Evolutionary conservation across 64 coral and sea anemone species (phyloP).

Genomic region (Dendrophyllia cribrosa): DNA sequence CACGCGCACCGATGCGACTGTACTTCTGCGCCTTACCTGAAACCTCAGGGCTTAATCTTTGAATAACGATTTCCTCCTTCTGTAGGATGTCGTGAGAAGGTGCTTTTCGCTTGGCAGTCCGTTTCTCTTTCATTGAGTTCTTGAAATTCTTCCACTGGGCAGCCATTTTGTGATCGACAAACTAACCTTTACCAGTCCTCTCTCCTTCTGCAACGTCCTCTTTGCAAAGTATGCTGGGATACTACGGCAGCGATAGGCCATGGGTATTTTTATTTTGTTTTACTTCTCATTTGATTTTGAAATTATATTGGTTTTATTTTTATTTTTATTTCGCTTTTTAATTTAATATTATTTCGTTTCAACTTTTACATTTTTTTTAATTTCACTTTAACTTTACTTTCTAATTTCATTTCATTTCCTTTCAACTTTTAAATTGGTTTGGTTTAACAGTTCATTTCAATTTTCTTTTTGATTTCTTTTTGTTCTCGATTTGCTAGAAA

Average conservation of each 20-base stretch:
- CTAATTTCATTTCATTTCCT: background rate
- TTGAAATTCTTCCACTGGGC: too few relatives aligned
- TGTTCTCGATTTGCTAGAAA: background rate
- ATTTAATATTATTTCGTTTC: too few relatives aligned
- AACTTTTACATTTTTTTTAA: background rate
- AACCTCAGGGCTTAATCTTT: constrained; percentile 14
- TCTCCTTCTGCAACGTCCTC: background rate
- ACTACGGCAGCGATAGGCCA: background rate
- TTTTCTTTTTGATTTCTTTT: too few relatives aligned
- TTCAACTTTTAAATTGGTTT: background rate
- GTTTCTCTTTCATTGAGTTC: too few relatives aligned
- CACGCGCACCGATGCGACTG: background rate
- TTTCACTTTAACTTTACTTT: constrained; percentile 7
- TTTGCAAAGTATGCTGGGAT: constrained; percentile 4
- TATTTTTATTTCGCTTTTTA: background rate
- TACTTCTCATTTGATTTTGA: background rate
- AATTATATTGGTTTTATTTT: background rate
- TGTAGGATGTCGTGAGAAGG: constrained; percentile 2
- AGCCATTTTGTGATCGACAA: too few relatives aligned
- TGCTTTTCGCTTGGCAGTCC: too few relatives aligned
- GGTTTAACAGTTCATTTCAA: background rate
- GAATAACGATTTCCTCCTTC: constrained; percentile 2
- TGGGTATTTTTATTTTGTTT: background rate
- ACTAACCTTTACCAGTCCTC: background rate
- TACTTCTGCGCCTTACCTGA: too few relatives aligned